Percentiles rank a stretch among this genome's conserved stretches.
Conservation (phyloP, 2,888 invertebrate species). For the Macrophya alboannulata region DNA sequence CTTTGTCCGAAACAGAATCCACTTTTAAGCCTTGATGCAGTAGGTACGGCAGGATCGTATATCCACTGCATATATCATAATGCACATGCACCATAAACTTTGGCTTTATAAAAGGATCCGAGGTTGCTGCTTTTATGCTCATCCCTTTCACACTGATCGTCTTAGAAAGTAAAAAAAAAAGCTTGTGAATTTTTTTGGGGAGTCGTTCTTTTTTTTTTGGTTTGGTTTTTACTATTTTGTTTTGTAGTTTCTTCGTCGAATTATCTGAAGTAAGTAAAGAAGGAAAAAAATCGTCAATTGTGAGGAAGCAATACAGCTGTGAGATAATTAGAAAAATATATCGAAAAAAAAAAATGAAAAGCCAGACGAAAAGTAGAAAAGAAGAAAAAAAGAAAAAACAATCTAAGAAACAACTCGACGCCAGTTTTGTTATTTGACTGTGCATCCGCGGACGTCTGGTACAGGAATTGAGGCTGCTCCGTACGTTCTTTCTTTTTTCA, state of each 20-base stretch:
- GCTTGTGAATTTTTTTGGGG: too few species aligned
- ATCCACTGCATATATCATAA: neutral
- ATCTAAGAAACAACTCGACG: neutral
- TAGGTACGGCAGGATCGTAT: neutral
- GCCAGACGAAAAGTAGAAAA: neutral
- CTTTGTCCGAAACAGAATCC: slow-evolving; percentile 11
- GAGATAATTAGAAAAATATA: too few species aligned
- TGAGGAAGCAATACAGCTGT: neutral
- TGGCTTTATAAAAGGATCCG: too few species aligned
- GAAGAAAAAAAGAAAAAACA: neutral
- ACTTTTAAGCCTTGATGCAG: neutral
- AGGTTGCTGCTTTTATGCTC: too few species aligned
- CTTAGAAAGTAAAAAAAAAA: too few species aligned
- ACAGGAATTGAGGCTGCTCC: neutral
- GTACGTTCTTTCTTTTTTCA: neutral
- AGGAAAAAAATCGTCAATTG: neutral
- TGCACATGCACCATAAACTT: neutral
- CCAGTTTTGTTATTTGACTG: neutral
- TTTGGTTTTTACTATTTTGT: too few species aligned
- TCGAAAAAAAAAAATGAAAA: neutral
- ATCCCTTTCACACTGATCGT: too few species aligned
- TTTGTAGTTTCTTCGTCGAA: too few species aligned
- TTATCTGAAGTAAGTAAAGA: too few species aligned
- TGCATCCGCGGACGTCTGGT: neutral
- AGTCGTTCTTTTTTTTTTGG: too few species aligned